Evolutionary conservation across 2,888 invertebrate species (phyloP), one percentile per base, ranked within the genome.

Genomic region (Microctonus brassicae): DNA sequence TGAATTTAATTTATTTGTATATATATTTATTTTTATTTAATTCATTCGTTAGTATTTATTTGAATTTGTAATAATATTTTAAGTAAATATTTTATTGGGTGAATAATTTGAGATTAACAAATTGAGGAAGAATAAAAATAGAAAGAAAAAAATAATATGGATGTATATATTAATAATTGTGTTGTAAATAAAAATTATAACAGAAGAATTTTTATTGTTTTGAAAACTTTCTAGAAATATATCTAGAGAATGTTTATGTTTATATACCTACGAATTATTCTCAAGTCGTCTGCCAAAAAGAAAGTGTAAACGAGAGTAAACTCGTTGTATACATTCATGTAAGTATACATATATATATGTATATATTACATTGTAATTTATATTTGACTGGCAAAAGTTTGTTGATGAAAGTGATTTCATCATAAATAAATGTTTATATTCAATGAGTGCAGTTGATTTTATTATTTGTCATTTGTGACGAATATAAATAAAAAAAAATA

Each of bases 231-330:
- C 82, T 81, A 82, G 68, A 76, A 67, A 20, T 55, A 1, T 47
- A 17, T 7, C n/a, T 7, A 17, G 39, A 47, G 47, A 47, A 17
- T 47, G 17, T 6, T 7, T 47, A n/a, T 9, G 7, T 20, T 13
- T 10, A 7, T 24, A n/a, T 36, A 66, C 33, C 20, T 5, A 7
- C 34, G 33, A 36, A 34, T 53, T 42, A 70, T 70, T 70, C 70
- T 70, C 17, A 26, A 61, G 20, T 72, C 53, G 57, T 26, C 70
- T 75, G 68, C 76, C 73, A 73, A 69, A 78, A 78, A 77, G 82
- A 83, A 83, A 83, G 83, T 79, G 71, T 65, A 73, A 79, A 80
- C 77, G 82, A 82, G 82, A 82, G 82, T 82, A 78, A 83, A 83
- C 80, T 76, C 79, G 22, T n/a, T n/a, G n/a, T n/a, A n/a, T n/a